These are phyloP conservation scores for Aurelia aurita DNA, from an alignment of 30 jellyfish, hydroid and myxozoan genomes.

Conservation along the genomic window DNA sequence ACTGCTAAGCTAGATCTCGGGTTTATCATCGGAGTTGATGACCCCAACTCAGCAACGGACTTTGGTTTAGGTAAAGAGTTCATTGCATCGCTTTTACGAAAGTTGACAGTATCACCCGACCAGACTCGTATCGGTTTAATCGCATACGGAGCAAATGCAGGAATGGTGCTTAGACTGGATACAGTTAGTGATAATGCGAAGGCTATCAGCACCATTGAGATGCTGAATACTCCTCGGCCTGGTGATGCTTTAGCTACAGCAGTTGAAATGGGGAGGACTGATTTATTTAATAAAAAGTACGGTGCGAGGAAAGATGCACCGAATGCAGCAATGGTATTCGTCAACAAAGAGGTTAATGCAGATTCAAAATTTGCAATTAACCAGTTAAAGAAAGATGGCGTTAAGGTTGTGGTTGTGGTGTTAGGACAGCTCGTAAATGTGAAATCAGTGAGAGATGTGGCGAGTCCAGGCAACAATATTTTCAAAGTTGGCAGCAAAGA, in stretches of 20 bases:
- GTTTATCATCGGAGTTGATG: constrained; percentile 61
- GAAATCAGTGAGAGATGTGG: background rate
- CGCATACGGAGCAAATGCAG: constrained; percentile 54
- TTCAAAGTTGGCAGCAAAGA: background rate
- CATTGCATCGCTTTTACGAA: background rate
- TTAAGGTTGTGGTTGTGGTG: constrained; percentile 25
- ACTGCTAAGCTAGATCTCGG: constrained; percentile 60
- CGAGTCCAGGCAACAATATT: constrained; percentile 1
- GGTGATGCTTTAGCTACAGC: constrained; percentile 50
- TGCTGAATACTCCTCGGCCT: background rate
- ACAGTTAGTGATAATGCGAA: background rate
- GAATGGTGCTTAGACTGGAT: constrained; percentile 25
- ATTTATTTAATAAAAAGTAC: constrained; percentile 14
- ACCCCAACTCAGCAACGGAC: constrained; percentile 28
- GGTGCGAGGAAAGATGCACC: constrained; percentile 67
- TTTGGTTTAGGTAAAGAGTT: constrained; percentile 10
- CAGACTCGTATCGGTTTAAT: constrained; percentile 43
- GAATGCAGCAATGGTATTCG: constrained; percentile 64
- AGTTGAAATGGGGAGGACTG: constrained; percentile 23
- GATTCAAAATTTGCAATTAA: background rate
- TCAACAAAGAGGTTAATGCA: constrained; percentile 18
- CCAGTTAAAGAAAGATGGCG: constrained; percentile 16
- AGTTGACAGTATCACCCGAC: constrained; percentile 28
- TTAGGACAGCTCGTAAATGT: constrained; percentile 3
- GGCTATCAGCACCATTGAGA: background rate